A percentile compares a stretch with the other conserved stretches of the same genome.
Conservation (phyloP, 2,113 vertebrate species). For the Suricata suricatta region DNA sequence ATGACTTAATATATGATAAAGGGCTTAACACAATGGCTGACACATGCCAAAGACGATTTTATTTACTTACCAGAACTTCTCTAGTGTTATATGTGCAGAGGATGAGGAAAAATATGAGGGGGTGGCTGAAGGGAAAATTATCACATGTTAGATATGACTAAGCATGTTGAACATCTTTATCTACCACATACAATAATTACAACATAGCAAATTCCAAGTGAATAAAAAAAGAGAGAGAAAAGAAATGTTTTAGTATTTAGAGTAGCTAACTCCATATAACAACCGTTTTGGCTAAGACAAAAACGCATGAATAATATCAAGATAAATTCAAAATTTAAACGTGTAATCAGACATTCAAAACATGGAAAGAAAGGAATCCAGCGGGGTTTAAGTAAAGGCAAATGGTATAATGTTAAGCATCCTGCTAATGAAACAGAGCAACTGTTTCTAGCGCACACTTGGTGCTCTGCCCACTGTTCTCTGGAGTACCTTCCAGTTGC, state of each 20-base stretch:
- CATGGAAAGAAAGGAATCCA: neutral
- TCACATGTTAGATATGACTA: neutral
- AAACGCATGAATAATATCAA: slow-evolving; percentile 38
- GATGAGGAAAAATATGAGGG: neutral
- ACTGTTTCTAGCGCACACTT: neutral
- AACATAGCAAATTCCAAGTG: neutral
- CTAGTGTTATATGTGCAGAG: neutral
- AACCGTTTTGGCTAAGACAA: neutral
- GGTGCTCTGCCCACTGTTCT: neutral
- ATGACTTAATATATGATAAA: neutral
- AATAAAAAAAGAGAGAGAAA: neutral
- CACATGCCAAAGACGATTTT: neutral
- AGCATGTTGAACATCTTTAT: neutral
- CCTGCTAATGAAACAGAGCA: neutral
- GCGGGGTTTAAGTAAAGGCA: neutral
- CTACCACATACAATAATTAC: neutral
- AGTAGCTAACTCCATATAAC: neutral
- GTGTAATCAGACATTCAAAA: slow-evolving; percentile 48
- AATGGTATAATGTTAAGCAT: neutral
- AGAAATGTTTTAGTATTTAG: neutral
- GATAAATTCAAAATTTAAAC: slow-evolving; percentile 32
- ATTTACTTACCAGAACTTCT: neutral
- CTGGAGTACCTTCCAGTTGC: neutral
- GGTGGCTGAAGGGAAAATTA: neutral
- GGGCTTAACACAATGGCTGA: neutral